Conservation (phyloP, 2,113 vertebrate genomes). For the Maccullochella peelii region DNA sequence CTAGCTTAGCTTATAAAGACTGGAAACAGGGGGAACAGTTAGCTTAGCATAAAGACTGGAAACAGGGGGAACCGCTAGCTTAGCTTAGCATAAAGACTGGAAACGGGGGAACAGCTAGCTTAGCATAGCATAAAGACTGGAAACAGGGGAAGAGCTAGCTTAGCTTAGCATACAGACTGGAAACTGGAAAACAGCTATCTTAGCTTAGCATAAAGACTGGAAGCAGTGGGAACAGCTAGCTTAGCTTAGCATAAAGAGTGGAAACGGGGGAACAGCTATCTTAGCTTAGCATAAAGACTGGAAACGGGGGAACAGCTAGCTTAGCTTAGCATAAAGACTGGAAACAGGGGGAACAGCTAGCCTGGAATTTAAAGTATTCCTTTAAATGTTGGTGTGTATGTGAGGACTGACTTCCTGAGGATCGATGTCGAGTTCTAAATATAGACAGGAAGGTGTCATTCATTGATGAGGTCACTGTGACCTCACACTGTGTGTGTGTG, state of each 20-base stretch:
- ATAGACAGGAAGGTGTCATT: constrained; percentile 41
- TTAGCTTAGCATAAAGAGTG: not conserved
- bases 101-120: not conserved
- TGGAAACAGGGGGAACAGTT: not conserved
- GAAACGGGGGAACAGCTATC: not conserved
- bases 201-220: not conserved
- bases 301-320: not conserved
- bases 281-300: not conserved
- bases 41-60: not conserved
- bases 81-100: not conserved
- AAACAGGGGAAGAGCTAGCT: no score
- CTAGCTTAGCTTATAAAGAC: no score
- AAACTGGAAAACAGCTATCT: not conserved
- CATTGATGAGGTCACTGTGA: constrained; percentile 53
- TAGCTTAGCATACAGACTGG: not conserved
- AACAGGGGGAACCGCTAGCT: no score
- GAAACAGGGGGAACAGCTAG: no score
- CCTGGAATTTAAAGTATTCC: not conserved
- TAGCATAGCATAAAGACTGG: not conserved
- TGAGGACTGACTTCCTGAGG: constrained; percentile 15
- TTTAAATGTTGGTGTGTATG: not conserved
- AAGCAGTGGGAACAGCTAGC: no score
- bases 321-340: not conserved
- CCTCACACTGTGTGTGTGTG: constrained; percentile 28
- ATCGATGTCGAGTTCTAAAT: constrained; percentile 47